These are phyloP conservation scores for Sminthopsis crassicaudata DNA, from an alignment of 2,113 vertebrate species.

Conservation along the genomic window DNA sequence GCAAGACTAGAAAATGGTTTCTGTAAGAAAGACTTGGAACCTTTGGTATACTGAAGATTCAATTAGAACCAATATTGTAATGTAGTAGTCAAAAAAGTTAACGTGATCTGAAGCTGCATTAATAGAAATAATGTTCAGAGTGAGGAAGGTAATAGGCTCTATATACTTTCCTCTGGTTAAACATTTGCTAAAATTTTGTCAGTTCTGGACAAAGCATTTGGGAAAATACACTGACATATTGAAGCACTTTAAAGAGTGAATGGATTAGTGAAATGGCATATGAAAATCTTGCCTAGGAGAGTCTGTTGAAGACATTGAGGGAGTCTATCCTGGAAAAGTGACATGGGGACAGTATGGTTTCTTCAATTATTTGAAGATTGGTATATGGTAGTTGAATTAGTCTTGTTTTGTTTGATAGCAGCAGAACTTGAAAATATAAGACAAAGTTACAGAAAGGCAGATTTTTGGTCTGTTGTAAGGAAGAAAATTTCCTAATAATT, in stretches of 20 bases:
- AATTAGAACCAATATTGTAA: not conserved
- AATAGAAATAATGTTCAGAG: not conserved
- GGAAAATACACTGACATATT: not conserved
- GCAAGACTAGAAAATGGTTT: not conserved
- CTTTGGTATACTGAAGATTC: not conserved
- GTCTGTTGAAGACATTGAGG: not conserved
- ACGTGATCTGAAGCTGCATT: not conserved
- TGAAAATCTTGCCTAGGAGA: not conserved
- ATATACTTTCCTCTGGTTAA: not conserved
- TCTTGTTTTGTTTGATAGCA: not conserved
- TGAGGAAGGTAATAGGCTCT: not conserved
- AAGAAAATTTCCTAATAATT: not conserved
- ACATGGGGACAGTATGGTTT: not conserved
- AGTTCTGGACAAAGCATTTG: not conserved
- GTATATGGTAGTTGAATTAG: not conserved
- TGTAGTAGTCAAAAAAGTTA: not conserved
- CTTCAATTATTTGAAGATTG: not conserved
- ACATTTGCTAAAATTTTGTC: not conserved
- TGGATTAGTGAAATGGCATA: not conserved
- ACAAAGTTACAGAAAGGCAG: not conserved
- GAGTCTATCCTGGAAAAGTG: not conserved
- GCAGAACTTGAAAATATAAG: not conserved
- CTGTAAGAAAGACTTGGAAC: not conserved
- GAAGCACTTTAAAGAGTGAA: too few species aligned
- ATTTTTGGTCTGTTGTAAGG: not conserved